Base-by-base conservation (phyloP, 1,140 invertebrate species). In the Hypothenemus hampei region DNA sequence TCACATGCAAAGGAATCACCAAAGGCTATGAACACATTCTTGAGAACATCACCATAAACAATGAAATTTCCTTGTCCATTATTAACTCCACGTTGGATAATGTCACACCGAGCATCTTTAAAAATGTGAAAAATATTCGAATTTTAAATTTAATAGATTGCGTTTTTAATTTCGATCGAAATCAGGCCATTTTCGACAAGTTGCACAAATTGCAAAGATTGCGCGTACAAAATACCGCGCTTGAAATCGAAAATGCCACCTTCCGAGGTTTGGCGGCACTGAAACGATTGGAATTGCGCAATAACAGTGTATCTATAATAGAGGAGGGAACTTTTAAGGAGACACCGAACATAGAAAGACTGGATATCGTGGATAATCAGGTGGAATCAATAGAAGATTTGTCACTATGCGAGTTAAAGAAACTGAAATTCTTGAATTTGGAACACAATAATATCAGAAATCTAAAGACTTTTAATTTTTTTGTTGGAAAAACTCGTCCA, bases 31-130 rank as follows among this genome's bases (percentile, higher is more conserved):
- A 61, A 31, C 21, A 54, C 8, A 55, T 67, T 45, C 55, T 70
- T 13, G 50, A 47, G 19, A 53, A 65, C 39, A 65, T 66, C 26
- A 57, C 58, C 20, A 65, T 67, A 24, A 61, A 60, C 44, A 68
- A 70, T 22, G 66, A 65, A 57, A 59, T 69, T 10, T 60, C 54
- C 5, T 43, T 70, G n/a, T 66, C 47, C 0, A 61, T 70, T 11
- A 50, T 56, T 35, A 61, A 65, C 36, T 65, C 65, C 7, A 55
- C 48, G 13, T 36, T 70, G 6, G 51, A 48, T 11, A 56, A 56
- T n/a, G 47, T 64, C 7, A 62, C 43, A 6, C 45, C 57, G 15
- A 21, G 59, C 13, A 37, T 68, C 4, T 67, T 67, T 29, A 39
- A 51, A 48, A 60, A 66, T 39, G 59, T 69, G 5, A 7, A 21